phyloP scores from a whole-genome alignment of 2,888 invertebrate genomes.

The Chaitophorus viminalis region DNA sequence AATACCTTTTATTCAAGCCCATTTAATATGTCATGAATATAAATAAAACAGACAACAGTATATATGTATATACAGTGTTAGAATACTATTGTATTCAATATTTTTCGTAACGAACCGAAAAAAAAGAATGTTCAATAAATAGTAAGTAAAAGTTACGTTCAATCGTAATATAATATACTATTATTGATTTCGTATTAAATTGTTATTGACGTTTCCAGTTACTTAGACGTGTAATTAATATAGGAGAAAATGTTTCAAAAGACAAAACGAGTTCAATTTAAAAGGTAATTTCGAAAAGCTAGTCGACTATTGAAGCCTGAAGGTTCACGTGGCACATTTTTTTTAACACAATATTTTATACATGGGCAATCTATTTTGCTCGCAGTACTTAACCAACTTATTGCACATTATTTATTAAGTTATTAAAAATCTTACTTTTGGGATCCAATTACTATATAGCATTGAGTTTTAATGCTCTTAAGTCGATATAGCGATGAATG shows the following conservation, averaged over 20 bases:
- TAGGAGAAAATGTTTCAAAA: neutral
- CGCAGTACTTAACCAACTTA: neutral
- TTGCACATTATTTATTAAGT: constrained; percentile 24
- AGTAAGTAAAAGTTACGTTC: no score
- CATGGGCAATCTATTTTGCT: neutral
- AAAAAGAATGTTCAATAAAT: no score
- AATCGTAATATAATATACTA: no score
- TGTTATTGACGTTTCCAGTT: neutral
- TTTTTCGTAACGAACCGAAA: no score
- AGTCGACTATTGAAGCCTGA: neutral
- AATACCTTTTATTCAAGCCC: no score
- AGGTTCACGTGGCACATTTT: neutral
- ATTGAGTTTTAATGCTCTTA: neutral
- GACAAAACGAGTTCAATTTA: constrained; percentile 1
- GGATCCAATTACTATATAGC: neutral
- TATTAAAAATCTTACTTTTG: constrained; percentile 25
- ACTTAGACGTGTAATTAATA: no score
- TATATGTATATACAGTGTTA: no score
- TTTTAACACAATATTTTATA: constrained; percentile 38
- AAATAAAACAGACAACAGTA: no score
- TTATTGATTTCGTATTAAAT: no score
- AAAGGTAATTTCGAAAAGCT: constrained; percentile 13
- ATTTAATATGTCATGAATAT: no score
- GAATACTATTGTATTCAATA: no score
- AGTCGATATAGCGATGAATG: neutral